Evolutionary conservation across 1,140 invertebrate species (phyloP).

Genomic region (Acromyrmex heyeri): DNA sequence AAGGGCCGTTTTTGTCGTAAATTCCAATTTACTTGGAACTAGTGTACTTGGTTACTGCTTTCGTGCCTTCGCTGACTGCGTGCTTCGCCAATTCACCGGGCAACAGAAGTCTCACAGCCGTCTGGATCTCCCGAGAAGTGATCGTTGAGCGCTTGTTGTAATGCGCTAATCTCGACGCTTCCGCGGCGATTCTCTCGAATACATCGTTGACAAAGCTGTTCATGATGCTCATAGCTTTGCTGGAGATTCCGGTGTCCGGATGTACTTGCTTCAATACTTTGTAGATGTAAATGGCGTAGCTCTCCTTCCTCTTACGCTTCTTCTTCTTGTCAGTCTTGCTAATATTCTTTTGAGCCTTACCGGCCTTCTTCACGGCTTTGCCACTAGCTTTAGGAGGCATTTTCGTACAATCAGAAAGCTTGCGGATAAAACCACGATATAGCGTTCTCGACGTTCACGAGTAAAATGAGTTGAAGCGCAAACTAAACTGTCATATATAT

Average conservation of each 20-base stretch:
- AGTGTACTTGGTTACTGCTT: conserved; percentile 77
- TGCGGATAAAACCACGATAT: not conserved
- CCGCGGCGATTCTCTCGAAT: conserved; percentile 88
- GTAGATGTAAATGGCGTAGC: conserved; percentile 91
- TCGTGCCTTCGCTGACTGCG: conserved; percentile 69
- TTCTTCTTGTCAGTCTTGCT: conserved; percentile 87
- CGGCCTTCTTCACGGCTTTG: conserved; percentile 87
- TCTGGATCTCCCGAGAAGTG: conserved; percentile 84
- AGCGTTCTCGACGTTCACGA: not conserved
- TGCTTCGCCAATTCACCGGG: conserved; percentile 83
- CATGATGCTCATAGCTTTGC: conserved; percentile 89
- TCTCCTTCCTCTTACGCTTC: conserved; percentile 89
- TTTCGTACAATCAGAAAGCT: not conserved
- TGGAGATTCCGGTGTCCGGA: conserved; percentile 87
- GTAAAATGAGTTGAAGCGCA: not conserved
- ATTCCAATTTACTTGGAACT: conserved; percentile 75
- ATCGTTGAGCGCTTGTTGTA: conserved; percentile 88
- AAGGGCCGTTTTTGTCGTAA: conserved; percentile 63
- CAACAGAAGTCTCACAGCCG: conserved; percentile 83
- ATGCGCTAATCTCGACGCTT: conserved; percentile 86
- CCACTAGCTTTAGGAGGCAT: conserved; percentile 86
- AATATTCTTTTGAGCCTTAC: conserved; percentile 88
- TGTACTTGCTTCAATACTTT: conserved; percentile 91
- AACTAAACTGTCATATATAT: not conserved
- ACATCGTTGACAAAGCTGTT: conserved; percentile 89